Percentiles rank a stretch among this genome's conserved stretches.
Evolutionary conservation across 2,888 invertebrate genomes (phyloP).

Genomic region (Hofmannophila pseudospretella): DNA sequence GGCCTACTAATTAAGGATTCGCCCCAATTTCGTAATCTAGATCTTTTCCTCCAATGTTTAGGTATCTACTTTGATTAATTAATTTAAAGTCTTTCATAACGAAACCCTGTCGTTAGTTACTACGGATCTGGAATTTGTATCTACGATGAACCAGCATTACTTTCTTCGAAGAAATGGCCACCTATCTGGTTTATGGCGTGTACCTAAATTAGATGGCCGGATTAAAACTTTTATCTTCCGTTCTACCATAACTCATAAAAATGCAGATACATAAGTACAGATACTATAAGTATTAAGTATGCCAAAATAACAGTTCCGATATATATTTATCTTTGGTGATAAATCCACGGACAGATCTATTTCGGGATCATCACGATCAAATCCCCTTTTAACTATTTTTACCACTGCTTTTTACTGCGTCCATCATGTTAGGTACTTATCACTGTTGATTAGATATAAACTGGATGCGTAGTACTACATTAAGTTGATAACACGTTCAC

Average conservation of each 20-base stretch:
- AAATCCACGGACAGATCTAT: not conserved
- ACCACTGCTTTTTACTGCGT: conserved; percentile 2
- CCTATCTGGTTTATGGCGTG: not conserved
- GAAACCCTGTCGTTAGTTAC: too few species aligned
- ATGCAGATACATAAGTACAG: too few species aligned
- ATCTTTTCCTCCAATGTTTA: not conserved
- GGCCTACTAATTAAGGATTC: not conserved
- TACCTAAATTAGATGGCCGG: too few species aligned
- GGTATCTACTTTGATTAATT: too few species aligned
- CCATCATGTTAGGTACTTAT: conserved; percentile 1
- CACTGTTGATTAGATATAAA: conserved; percentile 20
- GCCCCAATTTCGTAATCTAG: not conserved
- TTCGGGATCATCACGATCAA: not conserved
- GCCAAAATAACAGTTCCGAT: too few species aligned
- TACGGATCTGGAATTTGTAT: too few species aligned
- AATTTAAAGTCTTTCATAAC: too few species aligned
- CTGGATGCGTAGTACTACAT: conserved; percentile 19
- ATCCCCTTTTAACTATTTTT: conserved; percentile 3
- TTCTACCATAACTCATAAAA: too few species aligned
- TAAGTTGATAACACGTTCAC: conserved; percentile 17
- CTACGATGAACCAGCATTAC: too few species aligned
- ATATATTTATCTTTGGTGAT: too few species aligned
- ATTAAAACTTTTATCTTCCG: not conserved
- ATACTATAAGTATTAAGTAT: too few species aligned
- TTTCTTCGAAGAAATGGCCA: too few species aligned